phyloP scores from a whole-genome alignment of 2,113 vertebrate species.

The Bujurquina vittata region DNA sequence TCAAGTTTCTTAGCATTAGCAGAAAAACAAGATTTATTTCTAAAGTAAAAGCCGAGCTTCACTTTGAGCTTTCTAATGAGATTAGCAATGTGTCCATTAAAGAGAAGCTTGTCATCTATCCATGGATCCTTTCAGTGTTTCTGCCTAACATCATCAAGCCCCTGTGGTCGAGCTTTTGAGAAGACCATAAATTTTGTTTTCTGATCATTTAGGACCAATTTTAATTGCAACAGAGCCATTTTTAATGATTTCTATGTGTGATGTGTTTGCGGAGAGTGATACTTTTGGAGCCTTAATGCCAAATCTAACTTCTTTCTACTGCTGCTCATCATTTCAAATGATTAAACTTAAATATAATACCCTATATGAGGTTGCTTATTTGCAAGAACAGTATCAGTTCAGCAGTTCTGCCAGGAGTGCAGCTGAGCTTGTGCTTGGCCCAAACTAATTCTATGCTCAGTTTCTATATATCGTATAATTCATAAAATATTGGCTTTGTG shows the following conservation, averaged over 20 bases:
- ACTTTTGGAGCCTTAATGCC: not conserved
- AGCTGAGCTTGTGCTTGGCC: not conserved
- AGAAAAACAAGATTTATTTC: too few relatives aligned
- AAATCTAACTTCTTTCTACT: not conserved
- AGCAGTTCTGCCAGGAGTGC: not conserved
- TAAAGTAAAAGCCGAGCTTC: too few relatives aligned
- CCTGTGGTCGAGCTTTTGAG: too few relatives aligned
- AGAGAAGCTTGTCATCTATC: too few relatives aligned
- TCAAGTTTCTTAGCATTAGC: too few relatives aligned
- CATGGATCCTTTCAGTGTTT: too few relatives aligned
- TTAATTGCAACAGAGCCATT: too few relatives aligned
- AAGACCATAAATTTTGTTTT: too few relatives aligned
- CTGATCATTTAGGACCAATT: too few relatives aligned
- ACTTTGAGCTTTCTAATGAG: too few relatives aligned
- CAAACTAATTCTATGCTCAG: not conserved
- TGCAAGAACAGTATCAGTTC: not conserved
- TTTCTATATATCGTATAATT: not conserved
- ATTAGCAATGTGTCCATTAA: too few relatives aligned
- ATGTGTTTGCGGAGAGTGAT: not conserved
- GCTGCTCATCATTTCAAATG: not conserved
- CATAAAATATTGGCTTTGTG: not conserved
- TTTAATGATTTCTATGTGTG: not conserved
- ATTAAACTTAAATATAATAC: not conserved
- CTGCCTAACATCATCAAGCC: too few relatives aligned
- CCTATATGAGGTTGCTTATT: not conserved